Evolutionary conservation across 2,113 vertebrate species (phyloP).

Genomic region (Ancistrus triradiatus): DNA sequence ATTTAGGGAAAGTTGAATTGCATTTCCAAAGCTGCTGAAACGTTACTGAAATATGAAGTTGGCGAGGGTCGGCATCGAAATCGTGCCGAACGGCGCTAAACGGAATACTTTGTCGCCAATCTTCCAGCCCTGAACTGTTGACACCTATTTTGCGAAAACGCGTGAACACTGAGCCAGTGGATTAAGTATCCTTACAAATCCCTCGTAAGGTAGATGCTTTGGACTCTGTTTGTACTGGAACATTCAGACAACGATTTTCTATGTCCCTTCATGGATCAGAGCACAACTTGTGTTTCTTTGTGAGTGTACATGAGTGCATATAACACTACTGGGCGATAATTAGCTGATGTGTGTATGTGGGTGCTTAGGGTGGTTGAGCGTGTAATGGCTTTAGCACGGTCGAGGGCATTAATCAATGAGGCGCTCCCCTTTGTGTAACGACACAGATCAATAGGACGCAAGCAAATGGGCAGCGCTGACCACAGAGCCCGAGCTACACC

Average conservation of each 20-base stretch:
- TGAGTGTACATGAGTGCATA: constrained; percentile 18
- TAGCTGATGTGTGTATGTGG: constrained; percentile 34
- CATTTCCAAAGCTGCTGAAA: constrained; percentile 2
- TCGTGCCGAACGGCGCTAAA: too few species aligned
- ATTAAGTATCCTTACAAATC: too few species aligned
- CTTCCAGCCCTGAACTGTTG: too few species aligned
- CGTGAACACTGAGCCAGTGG: too few species aligned
- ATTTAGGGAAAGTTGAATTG: too few species aligned
- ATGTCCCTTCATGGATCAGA: constrained; percentile 31
- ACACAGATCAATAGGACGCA: constrained; percentile 43
- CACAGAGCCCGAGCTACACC: background rate
- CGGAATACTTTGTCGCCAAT: too few species aligned
- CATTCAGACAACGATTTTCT: background rate
- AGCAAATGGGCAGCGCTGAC: constrained; percentile 23
- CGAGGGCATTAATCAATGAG: constrained; percentile 35
- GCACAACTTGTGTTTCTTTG: constrained; percentile 25
- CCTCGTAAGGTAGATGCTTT: constrained; percentile 6
- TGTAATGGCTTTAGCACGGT: constrained; percentile 33
- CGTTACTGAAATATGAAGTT: too few species aligned
- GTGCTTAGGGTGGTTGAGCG: constrained; percentile 39
- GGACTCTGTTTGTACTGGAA: constrained; percentile 10
- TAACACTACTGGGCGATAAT: constrained; percentile 35
- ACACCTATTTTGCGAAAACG: too few species aligned
- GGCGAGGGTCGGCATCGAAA: too few species aligned
- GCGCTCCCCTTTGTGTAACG: constrained; percentile 32